These are phyloP conservation scores for Cheirogaleus medius DNA, from an alignment of 2,113 vertebrate species.

Conservation along the genomic window DNA sequence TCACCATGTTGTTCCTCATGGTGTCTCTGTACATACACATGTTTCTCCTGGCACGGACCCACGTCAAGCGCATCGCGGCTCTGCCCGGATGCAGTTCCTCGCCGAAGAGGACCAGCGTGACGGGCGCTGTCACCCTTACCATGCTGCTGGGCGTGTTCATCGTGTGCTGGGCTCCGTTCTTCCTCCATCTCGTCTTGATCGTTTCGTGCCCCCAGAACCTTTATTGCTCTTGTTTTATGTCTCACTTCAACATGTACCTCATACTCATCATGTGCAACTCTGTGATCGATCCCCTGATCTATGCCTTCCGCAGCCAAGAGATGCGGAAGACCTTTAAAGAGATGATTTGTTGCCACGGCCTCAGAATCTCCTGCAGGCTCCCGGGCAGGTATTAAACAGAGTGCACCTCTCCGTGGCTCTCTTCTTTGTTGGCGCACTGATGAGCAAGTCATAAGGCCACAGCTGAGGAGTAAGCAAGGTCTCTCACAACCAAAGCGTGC, in stretches of 20 bases:
- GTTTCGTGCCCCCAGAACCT: slow-evolving; percentile 95
- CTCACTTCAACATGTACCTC: slow-evolving; percentile 98
- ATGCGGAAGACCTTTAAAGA: slow-evolving; percentile 98
- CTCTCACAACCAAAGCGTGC: not conserved
- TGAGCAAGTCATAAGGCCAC: not conserved
- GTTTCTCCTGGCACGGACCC: slow-evolving; percentile 95
- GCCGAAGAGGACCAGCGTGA: slow-evolving; percentile 92
- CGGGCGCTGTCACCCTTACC: slow-evolving; percentile 93
- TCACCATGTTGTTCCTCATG: slow-evolving; percentile 96
- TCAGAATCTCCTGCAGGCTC: slow-evolving; percentile 84
- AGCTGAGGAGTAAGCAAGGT: not conserved
- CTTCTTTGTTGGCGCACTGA: not conserved
- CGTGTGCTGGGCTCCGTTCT: slow-evolving; percentile 97
- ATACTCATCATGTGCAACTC: slow-evolving; percentile 98
- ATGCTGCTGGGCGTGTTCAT: slow-evolving; percentile 96
- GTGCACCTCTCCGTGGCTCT: not conserved
- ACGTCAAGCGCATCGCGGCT: slow-evolving; percentile 92
- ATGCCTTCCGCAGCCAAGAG: slow-evolving; percentile 96
- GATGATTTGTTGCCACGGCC: slow-evolving; percentile 91
- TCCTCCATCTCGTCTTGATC: slow-evolving; percentile 96
- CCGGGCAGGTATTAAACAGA: slow-evolving; percentile 85
- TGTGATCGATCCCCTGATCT: slow-evolving; percentile 95
- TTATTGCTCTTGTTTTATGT: slow-evolving; percentile 98
- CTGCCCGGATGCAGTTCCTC: slow-evolving; percentile 89
- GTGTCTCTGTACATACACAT: slow-evolving; percentile 96